Evolutionary conservation across 2,888 invertebrate genomes (phyloP).

Genomic region (Melinopterus prodromus): DNA sequence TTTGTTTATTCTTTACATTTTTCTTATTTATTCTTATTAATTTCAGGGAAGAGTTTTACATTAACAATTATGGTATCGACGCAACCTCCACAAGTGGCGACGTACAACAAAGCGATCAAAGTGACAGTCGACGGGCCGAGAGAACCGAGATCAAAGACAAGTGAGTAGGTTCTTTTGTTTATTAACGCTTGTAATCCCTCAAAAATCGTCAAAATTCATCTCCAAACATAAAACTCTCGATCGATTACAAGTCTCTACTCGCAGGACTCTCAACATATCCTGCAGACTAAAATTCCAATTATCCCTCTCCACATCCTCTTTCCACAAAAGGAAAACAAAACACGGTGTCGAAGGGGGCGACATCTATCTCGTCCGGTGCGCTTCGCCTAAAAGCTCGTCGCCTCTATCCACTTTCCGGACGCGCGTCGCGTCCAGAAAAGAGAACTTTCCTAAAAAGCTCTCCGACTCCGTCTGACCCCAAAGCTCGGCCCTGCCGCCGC

Average conservation of each 20-base stretch:
- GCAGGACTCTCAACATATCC: too few relatives aligned
- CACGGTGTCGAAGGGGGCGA: background rate
- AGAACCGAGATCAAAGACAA: constrained; percentile 93
- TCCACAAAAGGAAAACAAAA: background rate
- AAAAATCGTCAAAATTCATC: too few relatives aligned
- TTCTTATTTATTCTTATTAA: constrained; percentile 42
- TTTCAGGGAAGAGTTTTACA: constrained; percentile 96
- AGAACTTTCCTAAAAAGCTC: constrained; percentile 39
- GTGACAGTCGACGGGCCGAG: constrained; percentile 98
- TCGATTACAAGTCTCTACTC: too few relatives aligned
- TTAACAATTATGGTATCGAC: constrained; percentile 95
- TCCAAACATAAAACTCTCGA: too few relatives aligned
- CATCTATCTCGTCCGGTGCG: constrained; percentile 8
- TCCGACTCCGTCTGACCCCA: background rate
- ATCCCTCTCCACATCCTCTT: background rate
- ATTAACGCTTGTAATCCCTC: background rate
- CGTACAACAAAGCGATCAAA: constrained; percentile 96
- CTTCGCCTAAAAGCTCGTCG: constrained; percentile 36
- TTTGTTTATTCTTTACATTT: too few relatives aligned
- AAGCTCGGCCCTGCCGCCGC: constrained; percentile 10
- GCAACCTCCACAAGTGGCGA: constrained; percentile 94
- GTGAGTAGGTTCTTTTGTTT: constrained; percentile 66
- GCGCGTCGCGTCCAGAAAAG: constrained; percentile 11
- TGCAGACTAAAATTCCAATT: background rate
- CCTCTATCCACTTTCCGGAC: background rate